Conservation (phyloP, 2,113 vertebrate genomes). For the Ardeotis arabs region DNA sequence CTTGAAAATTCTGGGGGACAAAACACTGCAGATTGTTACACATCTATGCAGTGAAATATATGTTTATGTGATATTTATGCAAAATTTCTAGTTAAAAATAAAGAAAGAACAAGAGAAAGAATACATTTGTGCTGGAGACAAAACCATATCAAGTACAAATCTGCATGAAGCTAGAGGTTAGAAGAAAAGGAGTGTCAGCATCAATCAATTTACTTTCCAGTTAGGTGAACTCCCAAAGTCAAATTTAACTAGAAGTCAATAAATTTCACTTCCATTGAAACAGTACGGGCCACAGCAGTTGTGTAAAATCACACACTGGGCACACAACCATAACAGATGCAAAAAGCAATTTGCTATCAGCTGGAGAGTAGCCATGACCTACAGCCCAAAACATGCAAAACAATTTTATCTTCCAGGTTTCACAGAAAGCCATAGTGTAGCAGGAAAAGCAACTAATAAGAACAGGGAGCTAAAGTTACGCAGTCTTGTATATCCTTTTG, state of each 20-base stretch:
- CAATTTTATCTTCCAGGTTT: constrained; percentile 11
- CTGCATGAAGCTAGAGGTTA: neutral
- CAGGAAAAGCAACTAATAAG: neutral
- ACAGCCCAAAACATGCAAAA: neutral
- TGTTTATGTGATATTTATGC: neutral
- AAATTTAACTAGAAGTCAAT: constrained; percentile 30
- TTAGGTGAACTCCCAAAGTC: constrained; percentile 29
- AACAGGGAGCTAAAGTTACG: neutral
- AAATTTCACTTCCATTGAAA: neutral
- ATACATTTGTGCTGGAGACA: neutral
- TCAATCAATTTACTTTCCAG: constrained; percentile 37
- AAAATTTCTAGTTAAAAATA: neutral
- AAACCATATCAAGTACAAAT: neutral
- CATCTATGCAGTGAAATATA: neutral
- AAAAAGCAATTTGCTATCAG: constrained; percentile 43
- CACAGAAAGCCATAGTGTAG: neutral
- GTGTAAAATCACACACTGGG: constrained; percentile 42
- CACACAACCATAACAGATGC: constrained; percentile 16
- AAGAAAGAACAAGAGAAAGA: neutral
- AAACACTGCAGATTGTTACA: neutral
- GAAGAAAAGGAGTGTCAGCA: neutral
- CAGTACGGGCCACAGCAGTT: neutral
- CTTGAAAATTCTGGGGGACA: neutral
- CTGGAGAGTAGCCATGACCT: constrained; percentile 35
- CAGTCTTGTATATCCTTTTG: neutral